Percentiles rank a stretch among this genome's conserved stretches.
Conservation (phyloP, 2,797 vertebrate genomes). For the Aeoliscus strigatus region DNA sequence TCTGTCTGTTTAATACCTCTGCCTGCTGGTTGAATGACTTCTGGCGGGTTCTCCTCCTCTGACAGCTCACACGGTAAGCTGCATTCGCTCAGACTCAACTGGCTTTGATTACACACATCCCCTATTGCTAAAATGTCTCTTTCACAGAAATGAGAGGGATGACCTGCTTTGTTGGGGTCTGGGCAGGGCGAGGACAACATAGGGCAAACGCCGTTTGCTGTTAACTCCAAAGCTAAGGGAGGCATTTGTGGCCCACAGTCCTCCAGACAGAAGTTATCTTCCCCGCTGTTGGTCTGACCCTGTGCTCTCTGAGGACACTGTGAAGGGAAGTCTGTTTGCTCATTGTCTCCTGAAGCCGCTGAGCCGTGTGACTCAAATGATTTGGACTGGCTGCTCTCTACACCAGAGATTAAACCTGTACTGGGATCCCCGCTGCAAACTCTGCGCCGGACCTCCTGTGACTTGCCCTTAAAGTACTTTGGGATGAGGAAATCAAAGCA, state of each 20-base stretch:
- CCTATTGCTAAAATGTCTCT: constrained; percentile 60
- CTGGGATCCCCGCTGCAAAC: constrained; percentile 60
- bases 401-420: constrained; percentile 21
- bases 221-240: constrained; percentile 52
- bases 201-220: constrained; percentile 55
- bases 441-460: constrained; percentile 64
- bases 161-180: constrained; percentile 41
- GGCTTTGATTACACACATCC: constrained; percentile 50
- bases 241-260: constrained; percentile 70
- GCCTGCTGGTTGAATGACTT: constrained; percentile 34
- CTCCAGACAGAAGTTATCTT: constrained; percentile 74
- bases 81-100: constrained; percentile 53
- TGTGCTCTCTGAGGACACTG: constrained; percentile 75
- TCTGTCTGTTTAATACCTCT: constrained; percentile 40
- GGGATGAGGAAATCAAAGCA: constrained; percentile 94
- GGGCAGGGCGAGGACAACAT: constrained; percentile 63
- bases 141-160: constrained; percentile 46
- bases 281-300: constrained; percentile 72
- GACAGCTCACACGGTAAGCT: constrained; percentile 55
- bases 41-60: constrained; percentile 24
- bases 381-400: constrained; percentile 51
- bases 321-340: constrained; percentile 62
- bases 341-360: constrained; percentile 61
- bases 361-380: constrained; percentile 38
- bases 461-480: constrained; percentile 79